phyloP scores from a whole-genome alignment of 2,113 vertebrate genomes.

The Hemichromis elongatus region DNA sequence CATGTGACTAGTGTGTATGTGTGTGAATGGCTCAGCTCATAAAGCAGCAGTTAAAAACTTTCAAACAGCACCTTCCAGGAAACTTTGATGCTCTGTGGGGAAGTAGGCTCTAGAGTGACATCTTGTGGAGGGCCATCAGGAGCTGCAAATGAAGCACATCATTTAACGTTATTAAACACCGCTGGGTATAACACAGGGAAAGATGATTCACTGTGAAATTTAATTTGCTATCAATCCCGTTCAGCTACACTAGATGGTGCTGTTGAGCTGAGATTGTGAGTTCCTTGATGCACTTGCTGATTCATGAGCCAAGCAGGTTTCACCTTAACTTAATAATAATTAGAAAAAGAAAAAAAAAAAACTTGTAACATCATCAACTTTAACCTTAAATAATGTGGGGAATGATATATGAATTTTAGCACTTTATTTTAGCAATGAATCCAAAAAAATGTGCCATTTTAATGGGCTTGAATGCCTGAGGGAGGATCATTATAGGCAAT shows the following conservation, averaged over 20 bases:
- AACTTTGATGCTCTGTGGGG: constrained; percentile 95
- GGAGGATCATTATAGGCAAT: constrained; percentile 31
- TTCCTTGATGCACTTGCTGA: not conserved
- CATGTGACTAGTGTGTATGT: not conserved
- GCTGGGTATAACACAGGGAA: not conserved
- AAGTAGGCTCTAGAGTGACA: constrained; percentile 91
- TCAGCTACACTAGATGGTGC: constrained; percentile 55
- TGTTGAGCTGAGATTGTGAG: constrained; percentile 10
- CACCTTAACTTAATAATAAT: not conserved
- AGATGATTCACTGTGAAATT: not conserved
- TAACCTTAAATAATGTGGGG: constrained; percentile 30
- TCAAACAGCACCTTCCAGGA: constrained; percentile 89
- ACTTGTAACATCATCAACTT: constrained; percentile 7
- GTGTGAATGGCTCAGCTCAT: not conserved
- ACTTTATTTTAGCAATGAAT: constrained; percentile 38
- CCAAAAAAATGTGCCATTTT: constrained; percentile 15
- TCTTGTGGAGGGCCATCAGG: constrained; percentile 96
- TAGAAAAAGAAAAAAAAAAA: not conserved
- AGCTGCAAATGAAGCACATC: constrained; percentile 72
- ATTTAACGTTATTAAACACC: constrained; percentile 1
- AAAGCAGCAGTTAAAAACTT: not conserved
- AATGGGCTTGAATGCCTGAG: constrained; percentile 15
- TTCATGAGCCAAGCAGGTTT: not conserved
- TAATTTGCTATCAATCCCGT: not conserved
- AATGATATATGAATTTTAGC: constrained; percentile 17